Conservation (phyloP, 2,888 invertebrate genomes). For the Noctua janthe region DNA sequence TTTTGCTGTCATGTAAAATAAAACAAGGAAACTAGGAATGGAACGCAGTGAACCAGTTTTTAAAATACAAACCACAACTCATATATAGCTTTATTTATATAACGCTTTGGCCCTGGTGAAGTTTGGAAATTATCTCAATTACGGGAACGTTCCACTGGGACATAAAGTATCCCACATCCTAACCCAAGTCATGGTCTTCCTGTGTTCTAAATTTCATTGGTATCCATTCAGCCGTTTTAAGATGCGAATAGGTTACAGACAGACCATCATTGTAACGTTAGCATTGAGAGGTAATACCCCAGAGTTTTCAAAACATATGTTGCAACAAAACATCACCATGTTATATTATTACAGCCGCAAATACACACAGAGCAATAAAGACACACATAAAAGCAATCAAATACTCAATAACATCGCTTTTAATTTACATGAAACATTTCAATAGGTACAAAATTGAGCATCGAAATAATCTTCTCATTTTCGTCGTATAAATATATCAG, state of each 20-base stretch:
- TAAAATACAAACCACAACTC: background rate
- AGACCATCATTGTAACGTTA: background rate
- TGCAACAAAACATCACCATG: constrained; percentile 6
- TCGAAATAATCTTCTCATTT: constrained; percentile 51
- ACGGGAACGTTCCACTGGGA: background rate
- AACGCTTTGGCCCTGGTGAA: background rate
- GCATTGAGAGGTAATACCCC: background rate
- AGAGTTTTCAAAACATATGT: constrained; percentile 16
- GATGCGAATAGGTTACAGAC: background rate
- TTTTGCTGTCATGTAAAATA: constrained; percentile 23
- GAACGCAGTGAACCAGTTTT: background rate
- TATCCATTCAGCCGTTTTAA: background rate
- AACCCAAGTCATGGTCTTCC: background rate
- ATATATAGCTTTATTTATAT: background rate
- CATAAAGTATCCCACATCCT: background rate
- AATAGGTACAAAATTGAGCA: constrained; percentile 27
- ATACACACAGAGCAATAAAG: constrained; percentile 11
- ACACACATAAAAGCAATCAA: constrained; percentile 4
- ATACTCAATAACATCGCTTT: constrained; percentile 35
- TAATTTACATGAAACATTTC: constrained; percentile 40
- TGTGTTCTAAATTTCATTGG: background rate
- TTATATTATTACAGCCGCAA: constrained; percentile 1
- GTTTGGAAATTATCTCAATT: background rate
- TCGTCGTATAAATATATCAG: constrained; percentile 34
- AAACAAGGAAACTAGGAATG: background rate